Evolutionary conservation across 1,140 invertebrate genomes (phyloP).

Genomic region (roundworm (Caenorhabditis elegans)): WBcel235 BX284604.4:10810001-10810500

Average conservation of each 20-base stretch:
- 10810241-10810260: too few species aligned
- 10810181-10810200: neutral
- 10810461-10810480: too few species aligned
- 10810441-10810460: too few species aligned
- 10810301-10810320: neutral
- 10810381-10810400: too few species aligned
- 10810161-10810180: neutral
- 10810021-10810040: neutral
- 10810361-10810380: too few species aligned
- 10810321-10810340: too few species aligned
- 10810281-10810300: neutral
- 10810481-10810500: too few species aligned
- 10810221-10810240: slow-evolving; percentile 5
- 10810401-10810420: too few species aligned
- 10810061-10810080: neutral
- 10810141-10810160: slow-evolving; percentile 24
- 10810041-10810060: neutral
- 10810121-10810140: slow-evolving; percentile 33
- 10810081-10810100: neutral
- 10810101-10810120: neutral
- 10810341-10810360: too few species aligned
- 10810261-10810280: neutral
- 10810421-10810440: too few species aligned
- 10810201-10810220: neutral
- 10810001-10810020: neutral